Evolutionary conservation across 2,797 vertebrate species (phyloP), one percentile per base, ranked within the genome.

Genomic region (Platalea minor): DNA sequence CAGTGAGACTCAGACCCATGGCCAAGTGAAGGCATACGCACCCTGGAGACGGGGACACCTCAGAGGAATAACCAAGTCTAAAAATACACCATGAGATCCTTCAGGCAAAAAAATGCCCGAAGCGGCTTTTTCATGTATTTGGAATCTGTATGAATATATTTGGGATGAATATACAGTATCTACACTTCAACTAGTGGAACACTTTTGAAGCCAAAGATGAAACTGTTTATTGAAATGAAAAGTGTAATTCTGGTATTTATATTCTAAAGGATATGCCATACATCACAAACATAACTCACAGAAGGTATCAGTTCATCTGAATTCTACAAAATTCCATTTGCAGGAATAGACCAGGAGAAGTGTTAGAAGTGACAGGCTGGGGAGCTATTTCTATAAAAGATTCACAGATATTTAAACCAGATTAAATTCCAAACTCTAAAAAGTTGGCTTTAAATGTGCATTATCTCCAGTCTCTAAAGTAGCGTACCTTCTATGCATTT

Each of bases 261-360:
- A 88, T 78, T 92, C 78, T 12, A 41, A 89, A 92, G 43, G 31
- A 61, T 65, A 78, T 64, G 87, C 28, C 77, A 77, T 64, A 76
- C 19, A 88, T 83, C 46, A 84, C 65, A 92, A 95, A 89, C 3
- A 6, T 54, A 93, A 85, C 70, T 83, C 84, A 65, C 73, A 88
- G 85, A 93, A 91, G 46, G 82, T 57, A 88, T 61, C 4, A 3
- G 57, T 89, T 94, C 68, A 80, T 93, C 53, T 81, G 50, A 88
- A 91, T 94, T 89, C 89, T 80, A 85, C 37, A 77, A 89, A 93
- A 95, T 72, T 94, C 51, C 81, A 89, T 78, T 88, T 92, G 43
- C 85, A 96, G 86, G 92, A 93, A 95, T 80, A 95, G 65, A 95
- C 10, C 45, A 73, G 69, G 18, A 64, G 43, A 80, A 84, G 89